phyloP scores from a whole-genome alignment of 2,888 invertebrate genomes.

The Torymus aiolomorphi region DNA sequence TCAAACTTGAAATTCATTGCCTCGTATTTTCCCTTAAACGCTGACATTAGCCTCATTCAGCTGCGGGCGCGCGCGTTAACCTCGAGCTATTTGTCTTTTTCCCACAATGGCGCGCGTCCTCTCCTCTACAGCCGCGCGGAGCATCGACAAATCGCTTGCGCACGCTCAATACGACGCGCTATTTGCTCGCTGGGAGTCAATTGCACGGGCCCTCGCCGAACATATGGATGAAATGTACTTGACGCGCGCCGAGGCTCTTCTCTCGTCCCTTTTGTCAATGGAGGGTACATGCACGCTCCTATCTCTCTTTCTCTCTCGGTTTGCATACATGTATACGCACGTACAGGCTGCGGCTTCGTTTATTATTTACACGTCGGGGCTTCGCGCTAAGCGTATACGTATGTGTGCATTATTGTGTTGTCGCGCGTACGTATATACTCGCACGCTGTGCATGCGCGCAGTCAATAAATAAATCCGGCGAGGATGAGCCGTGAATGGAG shows the following conservation, averaged over 20 bases:
- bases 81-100: background rate
- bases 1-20: too few species aligned
- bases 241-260: too few species aligned
- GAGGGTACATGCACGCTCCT: background rate
- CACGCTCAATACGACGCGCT: too few species aligned
- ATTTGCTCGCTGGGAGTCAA: too few species aligned
- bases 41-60: too few species aligned
- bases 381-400: background rate
- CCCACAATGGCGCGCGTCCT: too few species aligned
- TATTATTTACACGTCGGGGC: constrained; percentile 26
- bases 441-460: background rate
- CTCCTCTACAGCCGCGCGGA: too few species aligned
- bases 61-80: background rate
- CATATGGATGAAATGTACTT: too few species aligned
- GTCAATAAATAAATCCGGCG: constrained; percentile 26
- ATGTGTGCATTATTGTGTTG: background rate
- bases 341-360: background rate
- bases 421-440: constrained; percentile 12
- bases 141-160: background rate
- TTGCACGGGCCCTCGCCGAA: too few species aligned
- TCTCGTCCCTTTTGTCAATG: constrained; percentile 10
- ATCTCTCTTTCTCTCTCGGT: background rate
- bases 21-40: too few species aligned
- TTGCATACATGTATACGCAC: constrained; percentile 2
- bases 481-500: constrained; percentile 8